These are phyloP conservation scores for Platyrinchus mystaceus DNA, from an alignment of 2,797 vertebrate genomes.

Conservation along the genomic window DNA sequence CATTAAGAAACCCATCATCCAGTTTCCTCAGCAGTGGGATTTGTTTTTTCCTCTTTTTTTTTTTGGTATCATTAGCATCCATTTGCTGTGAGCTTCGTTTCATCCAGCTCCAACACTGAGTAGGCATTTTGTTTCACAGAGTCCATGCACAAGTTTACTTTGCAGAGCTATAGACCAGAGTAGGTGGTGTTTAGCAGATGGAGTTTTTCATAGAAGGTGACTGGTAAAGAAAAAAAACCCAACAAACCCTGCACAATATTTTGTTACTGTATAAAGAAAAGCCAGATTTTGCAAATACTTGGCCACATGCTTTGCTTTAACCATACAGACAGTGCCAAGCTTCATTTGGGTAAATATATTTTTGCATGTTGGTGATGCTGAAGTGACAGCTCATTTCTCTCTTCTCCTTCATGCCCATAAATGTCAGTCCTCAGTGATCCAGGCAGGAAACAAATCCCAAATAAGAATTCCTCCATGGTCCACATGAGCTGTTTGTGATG, in stretches of 20 bases:
- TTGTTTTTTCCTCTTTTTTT: not conserved
- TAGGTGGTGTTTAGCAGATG: slow-evolving; percentile 48
- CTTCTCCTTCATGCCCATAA: not conserved
- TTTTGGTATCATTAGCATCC: slow-evolving; percentile 68
- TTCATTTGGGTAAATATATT: not conserved
- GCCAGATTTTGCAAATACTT: slow-evolving; percentile 11
- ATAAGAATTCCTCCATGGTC: not conserved
- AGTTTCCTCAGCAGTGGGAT: not conserved
- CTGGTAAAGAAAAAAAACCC: not conserved
- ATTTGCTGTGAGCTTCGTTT: slow-evolving; percentile 27
- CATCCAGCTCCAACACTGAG: not conserved
- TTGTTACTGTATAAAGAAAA: slow-evolving; percentile 37
- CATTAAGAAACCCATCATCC: slow-evolving; percentile 8
- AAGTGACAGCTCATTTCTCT: not conserved
- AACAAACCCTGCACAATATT: slow-evolving; percentile 20
- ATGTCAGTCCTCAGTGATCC: not conserved
- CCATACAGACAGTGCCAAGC: not conserved
- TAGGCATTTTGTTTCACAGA: slow-evolving; percentile 7
- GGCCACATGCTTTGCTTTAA: not conserved
- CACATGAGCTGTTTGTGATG: fast-evolving
- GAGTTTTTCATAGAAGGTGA: slow-evolving; percentile 26
- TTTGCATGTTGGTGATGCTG: not conserved
- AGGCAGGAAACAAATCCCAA: not conserved
- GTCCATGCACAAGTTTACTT: not conserved
- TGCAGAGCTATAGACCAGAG: not conserved